A percentile compares a stretch with the other conserved stretches of the same genome.
These are phyloP conservation scores for Kryptolebias ocellatus DNA, from an alignment of 2,797 vertebrate species.

Conservation along the genomic window DNA sequence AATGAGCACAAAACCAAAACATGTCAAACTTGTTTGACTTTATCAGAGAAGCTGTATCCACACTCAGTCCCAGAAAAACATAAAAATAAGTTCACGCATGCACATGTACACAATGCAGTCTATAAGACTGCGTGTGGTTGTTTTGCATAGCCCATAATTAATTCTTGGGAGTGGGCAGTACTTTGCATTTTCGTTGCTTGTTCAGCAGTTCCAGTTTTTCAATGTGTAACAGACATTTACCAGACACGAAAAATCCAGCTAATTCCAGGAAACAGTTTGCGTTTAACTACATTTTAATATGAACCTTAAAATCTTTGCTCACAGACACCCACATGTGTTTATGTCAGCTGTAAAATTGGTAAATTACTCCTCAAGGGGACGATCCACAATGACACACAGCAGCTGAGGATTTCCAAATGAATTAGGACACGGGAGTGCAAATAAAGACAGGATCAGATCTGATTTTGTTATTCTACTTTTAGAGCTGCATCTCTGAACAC, in stretches of 20 bases:
- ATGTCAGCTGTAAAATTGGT: background rate
- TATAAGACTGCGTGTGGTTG: conserved; percentile 2
- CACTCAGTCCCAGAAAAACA: background rate
- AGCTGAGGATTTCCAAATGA: conserved; percentile 62
- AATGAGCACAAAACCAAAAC: background rate
- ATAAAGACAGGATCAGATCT: background rate
- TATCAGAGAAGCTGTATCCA: background rate
- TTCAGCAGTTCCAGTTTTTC: background rate
- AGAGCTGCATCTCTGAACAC: too few species aligned
- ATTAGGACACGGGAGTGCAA: conserved; percentile 6
- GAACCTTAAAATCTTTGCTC: background rate
- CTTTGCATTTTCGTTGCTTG: conserved; percentile 42
- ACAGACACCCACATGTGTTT: background rate
- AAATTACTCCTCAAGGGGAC: conserved; percentile 35
- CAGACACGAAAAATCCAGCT: background rate
- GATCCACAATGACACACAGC: conserved; percentile 27
- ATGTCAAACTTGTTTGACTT: background rate
- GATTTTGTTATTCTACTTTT: too few species aligned
- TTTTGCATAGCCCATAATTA: conserved; percentile 42
- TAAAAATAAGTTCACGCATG: background rate
- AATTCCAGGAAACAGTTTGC: background rate
- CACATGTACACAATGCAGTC: conserved; percentile 5
- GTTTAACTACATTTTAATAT: conserved; percentile 2
- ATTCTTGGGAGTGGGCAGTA: background rate
- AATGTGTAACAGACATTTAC: background rate